These are phyloP conservation scores for Apodemia zela DNA, from an alignment of 2,888 invertebrate genomes.

Conservation along the genomic window DNA sequence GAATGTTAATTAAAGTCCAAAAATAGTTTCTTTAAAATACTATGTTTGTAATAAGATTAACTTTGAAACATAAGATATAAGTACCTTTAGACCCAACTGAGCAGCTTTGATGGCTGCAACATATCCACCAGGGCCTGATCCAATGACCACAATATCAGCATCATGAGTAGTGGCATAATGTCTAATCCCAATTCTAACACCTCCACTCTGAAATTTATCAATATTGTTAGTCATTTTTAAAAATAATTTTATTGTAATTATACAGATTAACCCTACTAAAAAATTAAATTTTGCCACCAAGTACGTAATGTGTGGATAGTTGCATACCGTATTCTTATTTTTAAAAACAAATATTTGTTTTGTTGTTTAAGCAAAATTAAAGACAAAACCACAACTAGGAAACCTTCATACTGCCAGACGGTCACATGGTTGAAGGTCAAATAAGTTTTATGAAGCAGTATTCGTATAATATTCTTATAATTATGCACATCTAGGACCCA, in stretches of 20 bases:
- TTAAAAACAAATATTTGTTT: not conserved
- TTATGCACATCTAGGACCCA: too few relatives aligned
- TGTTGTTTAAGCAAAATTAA: not conserved
- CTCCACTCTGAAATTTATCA: slow-evolving; percentile 49
- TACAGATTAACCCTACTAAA: not conserved
- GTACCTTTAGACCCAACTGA: slow-evolving; percentile 96
- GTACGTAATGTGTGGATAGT: not conserved
- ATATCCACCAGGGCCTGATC: slow-evolving; percentile 99
- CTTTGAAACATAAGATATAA: not conserved
- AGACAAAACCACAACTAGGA: not conserved
- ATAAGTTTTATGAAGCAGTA: slow-evolving; percentile 23
- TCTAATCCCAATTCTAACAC: slow-evolving; percentile 61
- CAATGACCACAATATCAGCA: slow-evolving; percentile 97
- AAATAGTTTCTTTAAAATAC: too few relatives aligned
- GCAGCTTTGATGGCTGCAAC: slow-evolving; percentile 99
- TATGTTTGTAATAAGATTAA: not conserved
- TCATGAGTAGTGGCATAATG: slow-evolving; percentile 87
- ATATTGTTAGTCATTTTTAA: not conserved
- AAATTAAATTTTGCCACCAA: not conserved
- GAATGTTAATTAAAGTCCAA: too few relatives aligned
- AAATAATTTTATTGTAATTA: not conserved
- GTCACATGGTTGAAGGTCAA: slow-evolving; percentile 74
- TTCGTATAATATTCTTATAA: not conserved
- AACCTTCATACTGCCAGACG: slow-evolving; percentile 38
- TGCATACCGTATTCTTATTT: not conserved